A percentile compares a stretch with the other conserved stretches of the same genome.
Evolutionary conservation across 1,140 invertebrate genomes (phyloP).

Genomic region (Parasteatoda tepidariorum): DNA sequence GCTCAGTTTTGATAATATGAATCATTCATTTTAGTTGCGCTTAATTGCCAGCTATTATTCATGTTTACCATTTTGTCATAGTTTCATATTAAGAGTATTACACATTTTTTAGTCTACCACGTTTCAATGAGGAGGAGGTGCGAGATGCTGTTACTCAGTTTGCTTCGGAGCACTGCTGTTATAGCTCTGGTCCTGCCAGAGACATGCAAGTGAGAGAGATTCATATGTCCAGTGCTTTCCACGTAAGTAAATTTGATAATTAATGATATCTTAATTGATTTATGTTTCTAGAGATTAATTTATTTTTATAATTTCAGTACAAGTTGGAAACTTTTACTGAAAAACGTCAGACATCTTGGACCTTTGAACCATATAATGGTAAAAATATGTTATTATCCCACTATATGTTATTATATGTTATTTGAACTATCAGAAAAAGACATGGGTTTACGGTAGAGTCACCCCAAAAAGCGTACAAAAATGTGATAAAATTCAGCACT

Average conservation of each 20-base stretch:
- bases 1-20: too few relatives aligned
- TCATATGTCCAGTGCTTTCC: conserved; percentile 71
- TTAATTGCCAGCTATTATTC: too few relatives aligned
- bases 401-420: too few relatives aligned
- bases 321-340: conserved; percentile 74
- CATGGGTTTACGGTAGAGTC: too few relatives aligned
- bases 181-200: conserved; percentile 70
- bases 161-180: conserved; percentile 72
- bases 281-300: not conserved
- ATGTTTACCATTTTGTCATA: too few relatives aligned
- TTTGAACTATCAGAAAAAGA: too few relatives aligned
- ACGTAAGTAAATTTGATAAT: conserved; percentile 67
- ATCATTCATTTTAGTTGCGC: too few relatives aligned
- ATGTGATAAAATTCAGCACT: too few relatives aligned
- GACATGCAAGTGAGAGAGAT: conserved; percentile 71
- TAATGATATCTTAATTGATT: not conserved
- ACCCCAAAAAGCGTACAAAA: too few relatives aligned
- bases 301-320: conserved; percentile 68
- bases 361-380: conserved; percentile 71
- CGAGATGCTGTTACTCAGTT: conserved; percentile 69
- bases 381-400: too few relatives aligned
- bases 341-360: conserved; percentile 72
- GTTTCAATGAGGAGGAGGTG: conserved; percentile 71
- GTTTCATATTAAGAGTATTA: too few relatives aligned
- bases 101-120: conserved; percentile 26